These are phyloP conservation scores for Crioceris asparagi DNA, from an alignment of 2,888 invertebrate genomes.

Conservation along the genomic window DNA sequence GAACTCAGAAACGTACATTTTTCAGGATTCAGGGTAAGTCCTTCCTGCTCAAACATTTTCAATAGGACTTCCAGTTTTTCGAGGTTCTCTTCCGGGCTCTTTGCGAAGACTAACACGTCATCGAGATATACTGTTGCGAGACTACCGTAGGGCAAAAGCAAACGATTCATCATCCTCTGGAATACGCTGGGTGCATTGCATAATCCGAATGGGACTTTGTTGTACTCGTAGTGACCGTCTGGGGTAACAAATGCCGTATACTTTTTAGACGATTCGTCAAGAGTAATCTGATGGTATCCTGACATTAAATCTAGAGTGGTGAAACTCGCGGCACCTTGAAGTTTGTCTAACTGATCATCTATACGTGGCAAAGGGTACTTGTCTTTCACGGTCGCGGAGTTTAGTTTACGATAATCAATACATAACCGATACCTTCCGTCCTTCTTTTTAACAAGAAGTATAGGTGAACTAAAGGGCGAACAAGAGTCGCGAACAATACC, in stretches of 20 bases:
- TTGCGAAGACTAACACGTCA: slow-evolving; percentile 11
- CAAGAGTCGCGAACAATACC: slow-evolving; percentile 16
- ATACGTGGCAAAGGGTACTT: slow-evolving; percentile 9
- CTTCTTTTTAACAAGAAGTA: too few relatives aligned
- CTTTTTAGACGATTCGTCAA: too few relatives aligned
- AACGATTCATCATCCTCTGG: slow-evolving; percentile 18
- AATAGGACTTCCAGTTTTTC: slow-evolving; percentile 8
- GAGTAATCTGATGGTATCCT: slow-evolving; percentile 3
- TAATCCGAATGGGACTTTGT: slow-evolving; percentile 5
- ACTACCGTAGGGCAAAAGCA: slow-evolving; percentile 1
- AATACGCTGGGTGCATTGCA: slow-evolving; percentile 28
- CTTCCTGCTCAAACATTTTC: slow-evolving; percentile 5
- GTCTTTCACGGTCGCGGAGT: slow-evolving; percentile 13
- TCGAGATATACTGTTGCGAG: slow-evolving; percentile 10
- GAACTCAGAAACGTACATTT: slow-evolving; percentile 12
- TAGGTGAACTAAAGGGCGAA: slow-evolving; percentile 11
- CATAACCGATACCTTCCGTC: slow-evolving; percentile 17
- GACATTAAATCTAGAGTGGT: slow-evolving; percentile 1
- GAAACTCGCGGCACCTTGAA: not conserved
- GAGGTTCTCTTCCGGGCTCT: slow-evolving; percentile 9
- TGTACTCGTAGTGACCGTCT: not conserved
- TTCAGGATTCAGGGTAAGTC: slow-evolving; percentile 12
- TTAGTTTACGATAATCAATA: slow-evolving; percentile 17
- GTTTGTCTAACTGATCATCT: not conserved
- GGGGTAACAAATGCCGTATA: slow-evolving; percentile 8